These are phyloP conservation scores for Pogonomyrmex barbatus DNA, from an alignment of 1,140 invertebrate species.

Conservation along the genomic window DNA sequence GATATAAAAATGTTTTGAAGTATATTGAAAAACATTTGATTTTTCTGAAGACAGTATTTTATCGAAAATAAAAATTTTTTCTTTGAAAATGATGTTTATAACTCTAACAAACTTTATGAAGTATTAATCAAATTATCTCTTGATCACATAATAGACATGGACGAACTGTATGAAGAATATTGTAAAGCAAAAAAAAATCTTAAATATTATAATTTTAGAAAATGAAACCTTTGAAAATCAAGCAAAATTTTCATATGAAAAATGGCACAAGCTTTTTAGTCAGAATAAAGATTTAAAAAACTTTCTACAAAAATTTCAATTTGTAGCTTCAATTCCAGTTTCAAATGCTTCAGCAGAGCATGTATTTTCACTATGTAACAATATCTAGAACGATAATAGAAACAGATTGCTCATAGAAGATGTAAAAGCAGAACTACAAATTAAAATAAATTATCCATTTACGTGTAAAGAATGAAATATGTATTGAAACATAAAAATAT, in stretches of 20 bases:
- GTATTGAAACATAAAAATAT: no score
- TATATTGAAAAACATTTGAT: constrained; percentile 8
- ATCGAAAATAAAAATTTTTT: not conserved
- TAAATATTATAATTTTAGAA: not conserved
- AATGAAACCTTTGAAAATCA: not conserved
- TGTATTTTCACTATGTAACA: constrained; percentile 2
- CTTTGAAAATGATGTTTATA: not conserved
- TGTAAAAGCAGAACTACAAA: constrained; percentile 3
- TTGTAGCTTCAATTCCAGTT: not conserved
- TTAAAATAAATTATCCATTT: not conserved
- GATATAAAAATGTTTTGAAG: not conserved
- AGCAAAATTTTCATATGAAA: not conserved
- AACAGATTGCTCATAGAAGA: not conserved
- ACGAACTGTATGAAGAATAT: not conserved
- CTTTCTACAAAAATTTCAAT: not conserved
- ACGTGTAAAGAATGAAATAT: not conserved
- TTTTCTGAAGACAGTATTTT: not conserved
- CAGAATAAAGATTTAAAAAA: not conserved
- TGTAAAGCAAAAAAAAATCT: not conserved
- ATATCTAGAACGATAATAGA: not conserved
- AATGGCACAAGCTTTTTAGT: not conserved
- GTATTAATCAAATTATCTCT: not conserved
- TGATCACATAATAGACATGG: not conserved
- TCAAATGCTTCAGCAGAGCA: not conserved
- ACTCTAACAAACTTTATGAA: not conserved